Percentiles rank a stretch among this genome's conserved stretches.
phyloP scores from a whole-genome alignment of 2,888 invertebrate genomes.

The Deilephila elpenor region DNA sequence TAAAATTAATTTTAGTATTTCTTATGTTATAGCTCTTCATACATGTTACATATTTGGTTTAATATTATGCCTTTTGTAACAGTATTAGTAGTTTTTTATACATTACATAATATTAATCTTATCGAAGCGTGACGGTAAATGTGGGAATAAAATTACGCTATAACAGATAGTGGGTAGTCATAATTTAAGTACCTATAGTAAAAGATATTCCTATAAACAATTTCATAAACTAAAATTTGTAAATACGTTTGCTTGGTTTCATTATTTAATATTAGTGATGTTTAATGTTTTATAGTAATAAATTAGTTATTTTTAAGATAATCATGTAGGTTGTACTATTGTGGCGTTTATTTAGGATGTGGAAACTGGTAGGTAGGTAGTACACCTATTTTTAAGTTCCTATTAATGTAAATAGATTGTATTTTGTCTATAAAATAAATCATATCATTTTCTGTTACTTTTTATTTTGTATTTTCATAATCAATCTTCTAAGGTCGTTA shows the following conservation, averaged over 20 bases:
- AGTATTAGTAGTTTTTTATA: slow-evolving; percentile 44
- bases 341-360: slow-evolving; percentile 47
- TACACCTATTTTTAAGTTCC: slow-evolving; percentile 56
- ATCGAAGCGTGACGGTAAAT: slow-evolving; percentile 27
- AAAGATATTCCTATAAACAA: slow-evolving; percentile 16
- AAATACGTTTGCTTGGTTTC: slow-evolving; percentile 16
- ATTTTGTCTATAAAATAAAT: slow-evolving; percentile 32
- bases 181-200: slow-evolving; percentile 17
- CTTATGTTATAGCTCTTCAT: neutral
- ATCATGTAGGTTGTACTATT: slow-evolving; percentile 31
- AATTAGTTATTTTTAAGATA: slow-evolving; percentile 12
- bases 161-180: slow-evolving; percentile 27
- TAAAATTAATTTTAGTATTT: neutral
- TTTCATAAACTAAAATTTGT: neutral
- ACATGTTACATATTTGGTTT: slow-evolving; percentile 32
- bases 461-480: neutral
- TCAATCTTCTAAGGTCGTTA: neutral
- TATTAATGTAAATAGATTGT: slow-evolving; percentile 59
- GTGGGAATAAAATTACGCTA: slow-evolving; percentile 29
- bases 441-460: slow-evolving; percentile 8
- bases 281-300: slow-evolving; percentile 11
- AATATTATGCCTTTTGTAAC: slow-evolving; percentile 37
- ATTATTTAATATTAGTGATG: slow-evolving; percentile 19
- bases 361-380: slow-evolving; percentile 18
- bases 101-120: slow-evolving; percentile 4